A percentile compares a stretch with the other conserved stretches of the same genome.
Conservation (phyloP, 2,113 vertebrate genomes). For the Myiagra hebetior region DNA sequence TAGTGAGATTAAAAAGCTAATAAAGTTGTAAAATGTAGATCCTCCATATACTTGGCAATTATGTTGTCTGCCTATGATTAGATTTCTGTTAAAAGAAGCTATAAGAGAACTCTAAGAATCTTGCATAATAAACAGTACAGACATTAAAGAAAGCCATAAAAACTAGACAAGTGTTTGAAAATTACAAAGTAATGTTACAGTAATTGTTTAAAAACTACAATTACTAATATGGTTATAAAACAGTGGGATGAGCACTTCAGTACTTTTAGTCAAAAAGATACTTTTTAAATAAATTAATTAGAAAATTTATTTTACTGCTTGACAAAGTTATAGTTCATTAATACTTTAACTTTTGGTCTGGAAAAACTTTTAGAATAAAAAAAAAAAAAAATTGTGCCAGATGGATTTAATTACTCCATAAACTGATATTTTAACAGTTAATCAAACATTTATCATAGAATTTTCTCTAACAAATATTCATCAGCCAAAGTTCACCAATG, state of each 20-base stretch:
- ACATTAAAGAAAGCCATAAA: neutral
- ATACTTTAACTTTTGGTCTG: neutral
- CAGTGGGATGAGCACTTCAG: neutral
- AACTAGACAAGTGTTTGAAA: neutral
- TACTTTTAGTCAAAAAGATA: neutral
- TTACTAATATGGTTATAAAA: neutral
- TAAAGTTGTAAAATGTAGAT: neutral
- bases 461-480: neutral
- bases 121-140: neutral
- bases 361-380: neutral
- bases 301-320: neutral
- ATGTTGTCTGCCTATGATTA: slow-evolving; percentile 4
- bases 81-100: slow-evolving; percentile 22
- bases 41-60: slow-evolving; percentile 7
- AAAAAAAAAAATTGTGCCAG: neutral
- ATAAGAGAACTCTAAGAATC: neutral
- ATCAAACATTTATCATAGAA: neutral
- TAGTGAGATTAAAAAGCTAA: slow-evolving; percentile 12
- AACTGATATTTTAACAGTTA: neutral
- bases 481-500: neutral
- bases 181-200: neutral
- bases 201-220: neutral
- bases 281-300: neutral
- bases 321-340: neutral
- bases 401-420: neutral